These are phyloP conservation scores for Hydriomena furcata DNA, from an alignment of 2,888 invertebrate species.

Conservation along the genomic window DNA sequence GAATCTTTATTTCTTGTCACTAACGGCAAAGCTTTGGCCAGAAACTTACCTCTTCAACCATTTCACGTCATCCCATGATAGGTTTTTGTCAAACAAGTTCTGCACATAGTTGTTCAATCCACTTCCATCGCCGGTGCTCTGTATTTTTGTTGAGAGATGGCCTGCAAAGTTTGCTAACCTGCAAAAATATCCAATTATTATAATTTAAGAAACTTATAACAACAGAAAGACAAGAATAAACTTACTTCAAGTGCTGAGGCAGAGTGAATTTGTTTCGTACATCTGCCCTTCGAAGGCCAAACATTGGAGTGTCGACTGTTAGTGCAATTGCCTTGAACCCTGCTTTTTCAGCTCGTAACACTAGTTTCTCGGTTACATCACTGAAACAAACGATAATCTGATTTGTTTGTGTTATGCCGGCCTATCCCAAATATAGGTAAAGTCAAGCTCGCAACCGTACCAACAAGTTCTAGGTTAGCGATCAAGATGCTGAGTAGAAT, in stretches of 20 bases:
- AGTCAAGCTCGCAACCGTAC: too few relatives aligned
- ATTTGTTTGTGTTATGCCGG: background rate
- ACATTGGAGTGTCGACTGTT: conserved; percentile 94
- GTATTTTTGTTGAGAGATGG: conserved; percentile 70
- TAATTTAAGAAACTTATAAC: background rate
- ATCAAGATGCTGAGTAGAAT: too few relatives aligned
- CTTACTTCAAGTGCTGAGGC: conserved; percentile 90
- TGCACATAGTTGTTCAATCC: conserved; percentile 91
- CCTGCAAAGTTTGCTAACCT: conserved; percentile 93
- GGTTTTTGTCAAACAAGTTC: conserved; percentile 89
- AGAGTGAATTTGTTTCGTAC: conserved; percentile 92
- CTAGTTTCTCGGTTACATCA: conserved; percentile 87
- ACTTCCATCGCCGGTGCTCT: conserved; percentile 84
- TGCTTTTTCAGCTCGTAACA: conserved; percentile 90
- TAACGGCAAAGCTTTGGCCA: too few relatives aligned
- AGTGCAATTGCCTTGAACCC: conserved; percentile 94
- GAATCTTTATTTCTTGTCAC: too few relatives aligned
- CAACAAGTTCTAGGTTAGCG: too few relatives aligned
- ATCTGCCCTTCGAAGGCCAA: conserved; percentile 92
- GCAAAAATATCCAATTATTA: conserved; percentile 38
- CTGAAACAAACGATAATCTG: conserved; percentile 52
- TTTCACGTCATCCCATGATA: conserved; percentile 93
- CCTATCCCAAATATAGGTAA: too few relatives aligned
- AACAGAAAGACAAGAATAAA: background rate
- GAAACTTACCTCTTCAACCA: conserved; percentile 89